Evolutionary conservation across 2,113 vertebrate genomes (phyloP).

Genomic region (Australoheros scitulus): DNA sequence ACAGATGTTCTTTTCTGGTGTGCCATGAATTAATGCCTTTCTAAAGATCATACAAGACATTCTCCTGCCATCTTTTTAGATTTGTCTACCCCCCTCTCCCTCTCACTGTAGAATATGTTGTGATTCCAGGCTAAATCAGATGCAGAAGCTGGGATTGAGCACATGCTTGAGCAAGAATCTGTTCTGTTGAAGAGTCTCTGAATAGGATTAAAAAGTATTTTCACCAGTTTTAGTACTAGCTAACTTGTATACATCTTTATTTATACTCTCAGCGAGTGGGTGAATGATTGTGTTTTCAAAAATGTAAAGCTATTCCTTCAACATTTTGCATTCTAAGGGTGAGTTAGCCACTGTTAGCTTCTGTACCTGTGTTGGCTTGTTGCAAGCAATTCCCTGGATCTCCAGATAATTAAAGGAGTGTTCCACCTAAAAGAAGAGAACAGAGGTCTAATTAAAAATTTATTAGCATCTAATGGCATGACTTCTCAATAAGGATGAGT

Average conservation of each 20-base stretch:
- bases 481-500: background rate
- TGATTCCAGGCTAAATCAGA: background rate
- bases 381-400: slow-evolving; percentile 92
- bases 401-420: slow-evolving; percentile 96
- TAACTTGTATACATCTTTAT: background rate
- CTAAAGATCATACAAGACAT: background rate
- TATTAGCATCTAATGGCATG: background rate
- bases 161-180: background rate
- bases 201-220: background rate
- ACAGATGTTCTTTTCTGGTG: background rate
- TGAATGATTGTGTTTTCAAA: background rate
- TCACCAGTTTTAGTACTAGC: background rate
- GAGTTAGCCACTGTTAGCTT: background rate
- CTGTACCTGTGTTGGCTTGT: slow-evolving; percentile 90
- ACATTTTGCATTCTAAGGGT: background rate
- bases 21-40: background rate
- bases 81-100: background rate
- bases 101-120: background rate
- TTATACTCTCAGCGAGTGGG: background rate
- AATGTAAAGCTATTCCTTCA: background rate
- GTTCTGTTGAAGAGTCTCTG: background rate
- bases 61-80: background rate
- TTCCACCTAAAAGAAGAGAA: slow-evolving; percentile 85
- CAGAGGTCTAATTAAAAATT: background rate
- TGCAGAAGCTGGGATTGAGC: background rate